Conservation (phyloP, 1,140 invertebrate species). For the Heliconius congener region DNA sequence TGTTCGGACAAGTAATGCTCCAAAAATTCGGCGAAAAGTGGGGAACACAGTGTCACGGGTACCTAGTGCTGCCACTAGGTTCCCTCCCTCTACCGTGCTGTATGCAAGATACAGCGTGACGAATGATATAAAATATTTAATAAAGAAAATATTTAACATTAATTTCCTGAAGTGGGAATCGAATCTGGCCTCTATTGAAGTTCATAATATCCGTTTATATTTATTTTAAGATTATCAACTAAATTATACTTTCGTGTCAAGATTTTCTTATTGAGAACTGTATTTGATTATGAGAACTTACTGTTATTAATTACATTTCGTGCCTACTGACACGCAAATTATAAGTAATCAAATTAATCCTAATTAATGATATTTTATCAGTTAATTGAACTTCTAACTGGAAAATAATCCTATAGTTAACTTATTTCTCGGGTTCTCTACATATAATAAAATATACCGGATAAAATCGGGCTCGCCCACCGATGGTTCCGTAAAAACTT, state of each 20-base stretch:
- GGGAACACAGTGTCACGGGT: too few relatives aligned
- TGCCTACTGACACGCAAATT: slow-evolving; percentile 21
- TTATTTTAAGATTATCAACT: not conserved
- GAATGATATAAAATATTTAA: too few relatives aligned
- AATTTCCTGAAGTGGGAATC: too few relatives aligned
- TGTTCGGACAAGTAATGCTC: too few relatives aligned
- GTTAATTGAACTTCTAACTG: slow-evolving; percentile 15
- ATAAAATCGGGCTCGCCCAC: too few relatives aligned
- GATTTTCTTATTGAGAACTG: slow-evolving; percentile 13
- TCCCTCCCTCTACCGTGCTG: too few relatives aligned
- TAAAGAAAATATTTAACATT: too few relatives aligned
- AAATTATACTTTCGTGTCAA: not conserved
- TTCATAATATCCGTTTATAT: not conserved
- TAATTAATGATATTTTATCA: slow-evolving; percentile 12
- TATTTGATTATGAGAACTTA: slow-evolving; percentile 4
- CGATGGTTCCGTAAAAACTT: too few relatives aligned
- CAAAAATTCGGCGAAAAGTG: too few relatives aligned
- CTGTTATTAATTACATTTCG: slow-evolving; percentile 21
- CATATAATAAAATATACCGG: too few relatives aligned
- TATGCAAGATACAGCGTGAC: too few relatives aligned
- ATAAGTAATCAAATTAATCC: slow-evolving; percentile 23
- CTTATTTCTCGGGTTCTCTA: not conserved
- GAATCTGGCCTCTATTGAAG: not conserved
- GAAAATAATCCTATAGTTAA: not conserved
- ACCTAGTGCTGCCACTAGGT: too few relatives aligned